A percentile compares a stretch with the other conserved stretches of the same genome.
Conservation (phyloP, 2,888 invertebrate species). For the Scaptomyza reducta region DNA sequence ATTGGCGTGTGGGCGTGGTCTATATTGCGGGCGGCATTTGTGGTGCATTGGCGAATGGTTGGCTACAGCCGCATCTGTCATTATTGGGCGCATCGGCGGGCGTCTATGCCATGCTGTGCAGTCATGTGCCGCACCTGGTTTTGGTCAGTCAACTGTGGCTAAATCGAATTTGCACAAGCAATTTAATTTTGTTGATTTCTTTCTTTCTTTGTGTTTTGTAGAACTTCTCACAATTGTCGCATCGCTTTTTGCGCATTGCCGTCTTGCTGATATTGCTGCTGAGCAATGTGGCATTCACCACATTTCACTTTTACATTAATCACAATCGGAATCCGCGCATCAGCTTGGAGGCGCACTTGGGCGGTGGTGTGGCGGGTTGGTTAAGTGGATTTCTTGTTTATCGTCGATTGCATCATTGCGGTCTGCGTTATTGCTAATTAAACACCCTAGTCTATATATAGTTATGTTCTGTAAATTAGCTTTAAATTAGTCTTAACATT, state of each 20-base stretch:
- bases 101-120: conserved; percentile 93
- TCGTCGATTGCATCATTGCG: conserved; percentile 20
- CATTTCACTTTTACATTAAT: conserved; percentile 84
- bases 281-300: conserved; percentile 87
- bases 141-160: conserved; percentile 85
- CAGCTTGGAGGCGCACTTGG: conserved; percentile 89
- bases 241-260: conserved; percentile 85
- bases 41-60: conserved; percentile 90
- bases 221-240: conserved; percentile 84
- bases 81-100: conserved; percentile 96
- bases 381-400: conserved; percentile 69
- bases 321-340: conserved; percentile 85
- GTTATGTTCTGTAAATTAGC: conserved; percentile 17
- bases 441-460: conserved; percentile 13
- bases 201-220: conserved; percentile 59
- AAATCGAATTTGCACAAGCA: conserved; percentile 50
- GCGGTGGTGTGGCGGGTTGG: conserved; percentile 89
- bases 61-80: conserved; percentile 89
- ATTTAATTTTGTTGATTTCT: conserved; percentile 39
- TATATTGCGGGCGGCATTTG: conserved; percentile 91
- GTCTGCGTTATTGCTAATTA: conserved; percentile 20
- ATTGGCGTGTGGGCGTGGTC: conserved; percentile 88
- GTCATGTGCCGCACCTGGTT: conserved; percentile 93
- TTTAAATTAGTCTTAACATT: conserved; percentile 30
- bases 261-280: conserved; percentile 87